Evolutionary conservation across 2,888 invertebrate genomes (phyloP).

Genomic region (Linnaemya tessellans): DNA sequence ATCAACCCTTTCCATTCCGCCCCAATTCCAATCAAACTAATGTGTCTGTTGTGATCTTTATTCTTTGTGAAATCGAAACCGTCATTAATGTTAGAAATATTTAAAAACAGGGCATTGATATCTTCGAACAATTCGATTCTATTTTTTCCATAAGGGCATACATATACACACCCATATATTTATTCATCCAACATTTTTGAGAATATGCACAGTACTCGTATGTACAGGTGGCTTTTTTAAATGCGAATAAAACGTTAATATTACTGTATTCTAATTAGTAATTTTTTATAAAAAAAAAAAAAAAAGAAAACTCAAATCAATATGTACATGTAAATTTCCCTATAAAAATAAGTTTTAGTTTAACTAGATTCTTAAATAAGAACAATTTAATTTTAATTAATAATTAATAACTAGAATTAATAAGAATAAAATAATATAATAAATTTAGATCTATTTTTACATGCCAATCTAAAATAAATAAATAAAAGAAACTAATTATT

Average conservation of each 20-base stretch:
- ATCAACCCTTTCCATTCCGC: neutral
- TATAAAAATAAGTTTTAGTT: constrained; percentile 39
- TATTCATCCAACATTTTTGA: no score
- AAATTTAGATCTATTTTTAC: constrained; percentile 68
- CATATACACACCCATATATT: neutral
- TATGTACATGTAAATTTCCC: constrained; percentile 48
- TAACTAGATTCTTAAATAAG: constrained; percentile 15
- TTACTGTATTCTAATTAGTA: constrained; percentile 6
- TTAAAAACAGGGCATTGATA: neutral
- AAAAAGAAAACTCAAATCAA: constrained; percentile 24
- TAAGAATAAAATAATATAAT: no score
- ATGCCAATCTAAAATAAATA: constrained; percentile 65
- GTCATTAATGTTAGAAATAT: neutral
- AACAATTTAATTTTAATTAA: constrained; percentile 26
- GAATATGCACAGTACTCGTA: no score
- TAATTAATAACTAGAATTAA: constrained; percentile 9
- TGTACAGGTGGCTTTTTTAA: no score
- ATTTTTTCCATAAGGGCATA: no score
- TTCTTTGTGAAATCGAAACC: neutral
- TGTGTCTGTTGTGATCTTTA: neutral
- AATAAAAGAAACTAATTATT: constrained; percentile 34
- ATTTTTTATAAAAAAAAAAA: neutral
- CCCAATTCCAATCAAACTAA: neutral
- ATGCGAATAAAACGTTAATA: constrained; percentile 41
- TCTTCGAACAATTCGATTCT: neutral